phyloP scores from a whole-genome alignment of 2,797 vertebrate genomes.

The Picus viridis region DNA sequence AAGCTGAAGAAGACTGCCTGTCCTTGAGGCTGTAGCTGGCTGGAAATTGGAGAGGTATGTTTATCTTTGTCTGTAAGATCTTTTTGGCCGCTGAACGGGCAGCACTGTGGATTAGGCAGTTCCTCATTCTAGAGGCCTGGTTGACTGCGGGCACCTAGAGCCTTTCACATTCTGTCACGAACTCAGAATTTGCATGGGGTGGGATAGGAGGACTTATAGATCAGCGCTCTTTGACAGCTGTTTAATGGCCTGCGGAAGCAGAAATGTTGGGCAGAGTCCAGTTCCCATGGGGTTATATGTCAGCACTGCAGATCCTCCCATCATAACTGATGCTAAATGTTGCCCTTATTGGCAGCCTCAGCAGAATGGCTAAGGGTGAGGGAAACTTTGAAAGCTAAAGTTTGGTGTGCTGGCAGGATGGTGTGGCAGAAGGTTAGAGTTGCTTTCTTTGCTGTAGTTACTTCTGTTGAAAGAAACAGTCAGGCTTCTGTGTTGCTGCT shows the following conservation, averaged over 20 bases:
- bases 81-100: not conserved
- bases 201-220: not conserved
- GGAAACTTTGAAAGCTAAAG: not conserved
- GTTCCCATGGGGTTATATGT: not conserved
- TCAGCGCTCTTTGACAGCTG: slow-evolving; percentile 16
- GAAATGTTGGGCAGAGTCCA: slow-evolving; percentile 13
- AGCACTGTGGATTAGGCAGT: fast-evolving
- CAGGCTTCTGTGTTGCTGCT: not conserved
- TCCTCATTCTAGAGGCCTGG: not conserved
- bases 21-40: not conserved
- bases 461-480: not conserved
- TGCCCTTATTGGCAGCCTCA: not conserved
- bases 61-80: slow-evolving; percentile 14
- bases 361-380: not conserved
- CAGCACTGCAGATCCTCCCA: not conserved
- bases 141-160: not conserved
- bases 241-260: slow-evolving; percentile 32
- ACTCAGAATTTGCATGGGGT: not conserved
- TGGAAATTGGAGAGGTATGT: not conserved
- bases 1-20: not conserved
- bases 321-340: not conserved
- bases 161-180: not conserved
- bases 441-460: not conserved
- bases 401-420: not conserved
- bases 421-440: not conserved